phyloP scores from a whole-genome alignment of 30 jellyfish, hydroid and myxozoan species.

The Nemopilema nomurai region DNA sequence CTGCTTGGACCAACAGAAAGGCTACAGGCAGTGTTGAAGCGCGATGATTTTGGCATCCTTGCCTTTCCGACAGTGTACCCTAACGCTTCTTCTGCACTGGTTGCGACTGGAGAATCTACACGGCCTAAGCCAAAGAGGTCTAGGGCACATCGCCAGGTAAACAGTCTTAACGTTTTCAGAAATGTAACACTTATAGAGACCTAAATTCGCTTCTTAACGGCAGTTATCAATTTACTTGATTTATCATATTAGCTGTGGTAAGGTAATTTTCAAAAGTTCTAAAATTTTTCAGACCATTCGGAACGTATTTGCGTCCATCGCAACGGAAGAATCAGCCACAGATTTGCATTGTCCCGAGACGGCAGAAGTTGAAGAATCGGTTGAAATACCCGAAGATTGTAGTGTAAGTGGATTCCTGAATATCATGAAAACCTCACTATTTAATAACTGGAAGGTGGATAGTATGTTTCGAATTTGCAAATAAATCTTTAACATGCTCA shows the following conservation, averaged over 20 bases:
- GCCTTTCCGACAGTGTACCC: background rate
- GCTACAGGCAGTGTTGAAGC: background rate
- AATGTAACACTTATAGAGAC: background rate
- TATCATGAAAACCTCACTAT: background rate
- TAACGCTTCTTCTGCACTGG: background rate
- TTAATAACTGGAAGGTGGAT: background rate
- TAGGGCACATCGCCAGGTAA: background rate
- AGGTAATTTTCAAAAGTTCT: background rate
- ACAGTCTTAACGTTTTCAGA: background rate
- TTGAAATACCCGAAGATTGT: background rate
- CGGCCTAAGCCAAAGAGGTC: background rate
- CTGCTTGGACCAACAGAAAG: background rate
- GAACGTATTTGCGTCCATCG: background rate
- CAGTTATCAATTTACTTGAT: background rate
- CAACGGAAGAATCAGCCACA: background rate
- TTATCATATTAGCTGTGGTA: background rate
- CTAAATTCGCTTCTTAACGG: background rate
- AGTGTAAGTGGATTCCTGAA: background rate
- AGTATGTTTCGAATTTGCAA: background rate
- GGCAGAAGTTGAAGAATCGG: background rate
- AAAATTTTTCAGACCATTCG: background rate
- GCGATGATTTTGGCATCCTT: background rate
- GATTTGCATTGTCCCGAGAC: background rate
- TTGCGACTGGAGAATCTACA: background rate
- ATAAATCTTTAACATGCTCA: background rate